Evolutionary conservation across 2,888 invertebrate genomes (phyloP).

Genomic region (Drosophila fungiperda): DNA sequence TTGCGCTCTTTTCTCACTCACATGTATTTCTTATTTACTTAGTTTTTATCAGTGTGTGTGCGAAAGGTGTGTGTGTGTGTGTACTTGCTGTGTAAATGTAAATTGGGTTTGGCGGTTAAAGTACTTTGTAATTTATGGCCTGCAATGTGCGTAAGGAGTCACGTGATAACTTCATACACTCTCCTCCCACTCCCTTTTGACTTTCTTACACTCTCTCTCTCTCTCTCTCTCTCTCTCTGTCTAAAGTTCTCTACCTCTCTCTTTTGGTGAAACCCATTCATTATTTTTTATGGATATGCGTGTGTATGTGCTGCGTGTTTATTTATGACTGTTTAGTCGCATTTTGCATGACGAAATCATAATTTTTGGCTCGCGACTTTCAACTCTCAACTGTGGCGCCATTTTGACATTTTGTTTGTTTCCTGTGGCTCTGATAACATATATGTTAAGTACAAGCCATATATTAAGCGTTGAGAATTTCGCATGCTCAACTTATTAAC

Average conservation of each 20-base stretch:
- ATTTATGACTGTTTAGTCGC: conserved; percentile 75
- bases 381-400: conserved; percentile 30
- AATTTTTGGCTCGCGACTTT: conserved; percentile 55
- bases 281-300: conserved; percentile 54
- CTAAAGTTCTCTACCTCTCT: background rate
- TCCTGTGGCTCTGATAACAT: conserved; percentile 51
- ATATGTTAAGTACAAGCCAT: conserved; percentile 67
- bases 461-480: conserved; percentile 50
- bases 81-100: conserved; percentile 55
- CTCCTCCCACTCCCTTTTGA: conserved; percentile 2
- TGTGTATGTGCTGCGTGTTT: conserved; percentile 44
- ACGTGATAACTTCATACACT: conserved; percentile 75
- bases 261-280: conserved; percentile 35
- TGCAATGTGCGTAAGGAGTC: conserved; percentile 79
- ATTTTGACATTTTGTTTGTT: conserved; percentile 72
- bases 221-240: conserved; percentile 1
- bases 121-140: conserved; percentile 79
- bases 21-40: conserved; percentile 43
- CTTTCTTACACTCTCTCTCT: background rate
- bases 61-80: conserved; percentile 28
- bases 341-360: conserved; percentile 79
- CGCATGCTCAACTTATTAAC: conserved; percentile 63
- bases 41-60: conserved; percentile 58
- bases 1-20: conserved; percentile 10
- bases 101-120: conserved; percentile 76